Conservation (phyloP, 2,113 vertebrate species). For the Asarcornis scutulata region DNA sequence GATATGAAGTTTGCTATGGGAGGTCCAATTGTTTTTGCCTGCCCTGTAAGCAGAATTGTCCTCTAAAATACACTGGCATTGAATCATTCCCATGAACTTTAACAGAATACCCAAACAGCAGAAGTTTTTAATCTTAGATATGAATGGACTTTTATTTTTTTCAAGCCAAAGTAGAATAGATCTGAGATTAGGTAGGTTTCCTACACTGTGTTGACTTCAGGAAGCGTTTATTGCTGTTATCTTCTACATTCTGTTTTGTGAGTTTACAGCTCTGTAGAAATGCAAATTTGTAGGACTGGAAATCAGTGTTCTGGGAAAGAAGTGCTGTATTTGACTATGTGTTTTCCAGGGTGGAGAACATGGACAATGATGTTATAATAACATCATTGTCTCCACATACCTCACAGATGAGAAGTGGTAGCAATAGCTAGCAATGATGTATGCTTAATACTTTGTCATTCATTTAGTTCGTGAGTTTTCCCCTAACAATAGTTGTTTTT, state of each 20-base stretch:
- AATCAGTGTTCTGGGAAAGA: background rate
- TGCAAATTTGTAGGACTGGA: background rate
- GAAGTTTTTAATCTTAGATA: background rate
- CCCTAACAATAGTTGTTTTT: background rate
- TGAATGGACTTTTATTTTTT: background rate
- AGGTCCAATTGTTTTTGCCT: background rate
- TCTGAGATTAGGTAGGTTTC: background rate
- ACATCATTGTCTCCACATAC: background rate
- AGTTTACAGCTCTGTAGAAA: background rate
- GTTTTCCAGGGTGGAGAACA: background rate
- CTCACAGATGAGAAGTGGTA: background rate
- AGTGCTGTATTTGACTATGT: background rate
- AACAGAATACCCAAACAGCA: background rate
- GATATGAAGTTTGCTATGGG: background rate
- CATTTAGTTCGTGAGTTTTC: background rate
- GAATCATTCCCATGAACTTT: background rate
- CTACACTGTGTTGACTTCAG: background rate
- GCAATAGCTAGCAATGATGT: background rate
- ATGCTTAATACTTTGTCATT: background rate
- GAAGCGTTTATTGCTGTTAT: background rate
- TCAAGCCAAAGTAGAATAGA: background rate
- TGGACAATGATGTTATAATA: background rate
- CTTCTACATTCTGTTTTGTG: background rate
- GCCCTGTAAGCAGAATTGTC: background rate
- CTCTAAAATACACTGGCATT: background rate